Base-by-base conservation (phyloP, 2,113 vertebrate species). In the Rhynchomys soricoides region DNA sequence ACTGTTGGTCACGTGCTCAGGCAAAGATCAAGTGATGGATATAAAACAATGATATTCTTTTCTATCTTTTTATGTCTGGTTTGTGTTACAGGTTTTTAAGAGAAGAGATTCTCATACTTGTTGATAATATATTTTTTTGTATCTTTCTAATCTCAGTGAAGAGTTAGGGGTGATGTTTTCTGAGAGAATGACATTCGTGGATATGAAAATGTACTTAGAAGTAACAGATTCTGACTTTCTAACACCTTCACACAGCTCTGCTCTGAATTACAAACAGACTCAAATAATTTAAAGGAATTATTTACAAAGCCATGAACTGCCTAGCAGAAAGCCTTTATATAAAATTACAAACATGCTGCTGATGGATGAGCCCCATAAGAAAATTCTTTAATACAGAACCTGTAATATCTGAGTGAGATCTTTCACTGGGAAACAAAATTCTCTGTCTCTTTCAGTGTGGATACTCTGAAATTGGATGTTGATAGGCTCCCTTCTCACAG, bases 381-480 rank as follows among this genome's bases (percentile, higher is more conserved):
- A 87, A 52, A n/a, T 89, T 78, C 2, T 89, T 66, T 94, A 26
- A 93, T 7, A 57, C 40, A 71, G 10, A 95, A 40, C 89, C 13
- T 64, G 68, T 29, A 93, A 19, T 62, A 95, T 96, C 79, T 97
- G 81, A 96, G 45, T 93, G 85, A 73, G 15, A 91, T 91, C 62
- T 91, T 73, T 95, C 73, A 48, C 34, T 83, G 29, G 90, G 43
- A 45, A 86, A 45, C 79, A 92, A 86, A 55, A 34, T 2, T 40
- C 37, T 59, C 40, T 89, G 22, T 88, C 37, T 55, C n/a, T 73
- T n/a, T 73, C 68, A 93, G 34, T 31, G 81, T 64, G 52, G 87
- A n/a, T 71, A n/a, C 77, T 43, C 83, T 92, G 71, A 95, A 95
- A 95, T 71, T 91, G 73, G 31, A 34, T 94, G 22, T 90, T 96